Evolutionary conservation across 1,140 invertebrate species (phyloP).

Genomic region (Hirudo medicinalis): DNA sequence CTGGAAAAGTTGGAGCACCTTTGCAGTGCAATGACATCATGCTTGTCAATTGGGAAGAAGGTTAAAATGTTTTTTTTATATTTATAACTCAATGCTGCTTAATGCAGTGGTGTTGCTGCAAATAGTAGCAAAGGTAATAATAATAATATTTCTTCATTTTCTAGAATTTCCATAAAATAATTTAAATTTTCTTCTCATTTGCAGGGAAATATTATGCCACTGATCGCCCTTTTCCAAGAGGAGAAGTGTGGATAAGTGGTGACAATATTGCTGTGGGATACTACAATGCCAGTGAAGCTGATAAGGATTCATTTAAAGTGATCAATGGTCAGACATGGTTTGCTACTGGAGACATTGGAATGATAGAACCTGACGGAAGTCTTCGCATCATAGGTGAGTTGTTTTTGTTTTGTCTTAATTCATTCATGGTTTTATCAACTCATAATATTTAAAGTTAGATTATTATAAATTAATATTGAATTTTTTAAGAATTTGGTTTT

Average conservation of each 20-base stretch:
- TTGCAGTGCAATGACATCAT: constrained; percentile 69
- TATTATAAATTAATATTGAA: too few species aligned
- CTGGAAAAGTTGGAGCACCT: constrained; percentile 77
- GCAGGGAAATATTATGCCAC: constrained; percentile 60
- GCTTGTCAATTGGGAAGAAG: constrained; percentile 88
- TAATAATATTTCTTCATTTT: too few species aligned
- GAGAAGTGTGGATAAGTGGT: constrained; percentile 82
- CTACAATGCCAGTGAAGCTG: constrained; percentile 77
- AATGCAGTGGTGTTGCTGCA: too few species aligned
- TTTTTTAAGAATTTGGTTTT: too few species aligned
- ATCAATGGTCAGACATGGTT: constrained; percentile 53
- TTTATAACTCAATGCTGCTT: too few species aligned
- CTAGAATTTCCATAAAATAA: too few species aligned
- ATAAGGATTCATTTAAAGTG: constrained; percentile 76
- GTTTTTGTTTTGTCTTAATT: neutral
- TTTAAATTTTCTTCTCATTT: neutral
- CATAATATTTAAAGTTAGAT: too few species aligned
- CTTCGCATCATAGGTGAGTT: constrained; percentile 84
- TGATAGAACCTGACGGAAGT: constrained; percentile 76
- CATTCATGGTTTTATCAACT: too few species aligned
- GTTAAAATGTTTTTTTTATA: constrained; percentile 38
- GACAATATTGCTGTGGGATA: constrained; percentile 82
- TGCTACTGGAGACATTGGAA: constrained; percentile 87
- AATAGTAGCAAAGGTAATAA: too few species aligned
- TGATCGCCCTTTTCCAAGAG: constrained; percentile 77